Base-by-base conservation (phyloP, 1,140 invertebrate species). In the Drosophila sulfurigaster region DNA sequence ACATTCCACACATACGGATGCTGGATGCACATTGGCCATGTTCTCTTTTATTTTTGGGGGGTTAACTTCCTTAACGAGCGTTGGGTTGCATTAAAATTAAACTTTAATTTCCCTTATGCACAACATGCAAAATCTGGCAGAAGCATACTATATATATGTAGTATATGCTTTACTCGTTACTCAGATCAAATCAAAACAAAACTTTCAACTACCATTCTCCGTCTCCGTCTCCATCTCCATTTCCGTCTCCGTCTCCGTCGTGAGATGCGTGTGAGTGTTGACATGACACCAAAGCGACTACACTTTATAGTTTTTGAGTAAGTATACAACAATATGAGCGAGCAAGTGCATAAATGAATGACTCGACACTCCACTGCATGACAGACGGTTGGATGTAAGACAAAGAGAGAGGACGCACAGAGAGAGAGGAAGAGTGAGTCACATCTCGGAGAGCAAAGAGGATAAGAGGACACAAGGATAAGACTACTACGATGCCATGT, bases 301-400 rank as follows among this genome's bases (percentile, higher is more conserved):
- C 77, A 77, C 67, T 77, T 79, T 72, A 79, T 81, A 73, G 78
- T 73, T 79, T 79, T 79, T 73, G 69, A 77, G 77, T 79, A 76
- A 83, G 64, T 70, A 75, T 59, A 76, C 75, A 70, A 70, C 76
- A 79, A 79, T 72, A 79, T 75, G 72, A 64, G 59, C 76, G 60
- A 78, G 51, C 68, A 70, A 82, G 78, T 81, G 65, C 80, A 67
- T 62, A 86, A 86, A 86, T 71, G 70, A 85, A 80, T 86, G 81
- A 83, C 81, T 83, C 73, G 67, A 58, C 74, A 65, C 56, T 66
- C 41, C 11, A 54, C 60, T 60, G 38, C n/a, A 28, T 68, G 56
- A 68, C 65, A 48, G 48, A 56, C 71, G 46, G 15, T 13, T 51
- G 20, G 20, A 25, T 25, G 20, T 25, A 25, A 25, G 20, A 25